These are phyloP conservation scores for Parus major DNA, from an alignment of 2,113 vertebrate genomes.

Conservation along the genomic window DNA sequence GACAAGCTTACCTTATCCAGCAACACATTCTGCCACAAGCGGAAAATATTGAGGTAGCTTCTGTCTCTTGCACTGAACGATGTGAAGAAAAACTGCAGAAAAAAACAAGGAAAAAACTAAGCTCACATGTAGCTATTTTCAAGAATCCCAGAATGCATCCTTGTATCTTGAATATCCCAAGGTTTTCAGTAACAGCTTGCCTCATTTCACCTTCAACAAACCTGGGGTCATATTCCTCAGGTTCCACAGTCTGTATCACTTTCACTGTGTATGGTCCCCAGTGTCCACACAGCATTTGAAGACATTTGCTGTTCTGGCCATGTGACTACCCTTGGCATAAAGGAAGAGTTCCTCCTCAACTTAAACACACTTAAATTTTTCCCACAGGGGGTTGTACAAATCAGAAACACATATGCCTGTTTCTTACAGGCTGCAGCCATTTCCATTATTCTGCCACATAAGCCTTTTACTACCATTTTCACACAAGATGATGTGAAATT, in stretches of 20 bases:
- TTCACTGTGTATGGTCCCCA: not conserved
- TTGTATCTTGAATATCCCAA: not conserved
- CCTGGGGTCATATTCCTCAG: not conserved
- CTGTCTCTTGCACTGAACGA: constrained; percentile 92
- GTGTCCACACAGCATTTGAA: not conserved
- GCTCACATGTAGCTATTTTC: not conserved
- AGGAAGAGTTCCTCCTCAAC: not conserved
- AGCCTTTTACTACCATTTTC: not conserved
- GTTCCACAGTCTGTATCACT: not conserved
- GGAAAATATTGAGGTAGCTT: constrained; percentile 88
- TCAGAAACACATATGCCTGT: not conserved
- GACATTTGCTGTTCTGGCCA: not conserved
- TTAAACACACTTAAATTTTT: not conserved
- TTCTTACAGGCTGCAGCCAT: not conserved
- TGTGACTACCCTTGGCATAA: not conserved
- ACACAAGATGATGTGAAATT: not conserved
- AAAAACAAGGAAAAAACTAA: not conserved
- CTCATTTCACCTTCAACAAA: not conserved
- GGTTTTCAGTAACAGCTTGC: not conserved
- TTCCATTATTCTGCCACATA: not conserved
- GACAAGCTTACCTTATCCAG: constrained; percentile 83
- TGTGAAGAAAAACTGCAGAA: constrained; percentile 88
- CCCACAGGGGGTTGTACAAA: not conserved
- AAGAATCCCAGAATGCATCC: not conserved
- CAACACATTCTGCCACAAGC: constrained; percentile 92